These are phyloP conservation scores for Chrysomela aeneicollis DNA, from an alignment of 2,888 invertebrate species.

Conservation along the genomic window DNA sequence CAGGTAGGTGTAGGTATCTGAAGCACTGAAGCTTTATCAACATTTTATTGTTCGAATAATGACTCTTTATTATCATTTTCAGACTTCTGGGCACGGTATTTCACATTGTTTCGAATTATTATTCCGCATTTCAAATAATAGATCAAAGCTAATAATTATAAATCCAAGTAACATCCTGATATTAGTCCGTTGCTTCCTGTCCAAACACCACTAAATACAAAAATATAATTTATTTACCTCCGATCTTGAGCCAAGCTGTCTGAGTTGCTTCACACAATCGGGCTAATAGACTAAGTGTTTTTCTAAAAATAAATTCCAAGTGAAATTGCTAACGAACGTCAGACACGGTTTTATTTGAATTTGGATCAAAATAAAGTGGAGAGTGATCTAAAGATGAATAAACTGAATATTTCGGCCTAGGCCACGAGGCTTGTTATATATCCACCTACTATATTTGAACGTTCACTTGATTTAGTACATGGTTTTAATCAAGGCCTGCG, in stretches of 20 bases:
- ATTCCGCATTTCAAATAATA: too few relatives aligned
- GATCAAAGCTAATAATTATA: too few relatives aligned
- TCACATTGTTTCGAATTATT: too few relatives aligned
- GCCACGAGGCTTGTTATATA: neutral
- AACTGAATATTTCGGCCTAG: neutral
- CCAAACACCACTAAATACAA: neutral
- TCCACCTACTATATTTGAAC: too few relatives aligned
- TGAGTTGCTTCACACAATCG: conserved; percentile 7
- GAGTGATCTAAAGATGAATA: neutral
- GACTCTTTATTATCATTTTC: too few relatives aligned
- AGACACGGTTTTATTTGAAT: conserved; percentile 11
- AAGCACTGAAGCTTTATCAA: too few relatives aligned
- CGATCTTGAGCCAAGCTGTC: conserved; percentile 26
- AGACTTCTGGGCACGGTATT: too few relatives aligned
- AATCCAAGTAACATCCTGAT: neutral
- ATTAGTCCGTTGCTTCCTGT: neutral
- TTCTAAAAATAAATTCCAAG: conserved; percentile 10
- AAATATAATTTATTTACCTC: conserved; percentile 21
- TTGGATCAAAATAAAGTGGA: neutral
- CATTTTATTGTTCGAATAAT: too few relatives aligned
- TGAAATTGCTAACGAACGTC: conserved; percentile 9
- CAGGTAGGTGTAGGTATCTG: too few relatives aligned
- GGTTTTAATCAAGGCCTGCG: neutral
- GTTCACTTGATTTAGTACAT: too few relatives aligned
- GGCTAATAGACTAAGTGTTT: neutral